Base-by-base conservation (phyloP, 2,113 vertebrate species). In the Centropus unirufus region DNA sequence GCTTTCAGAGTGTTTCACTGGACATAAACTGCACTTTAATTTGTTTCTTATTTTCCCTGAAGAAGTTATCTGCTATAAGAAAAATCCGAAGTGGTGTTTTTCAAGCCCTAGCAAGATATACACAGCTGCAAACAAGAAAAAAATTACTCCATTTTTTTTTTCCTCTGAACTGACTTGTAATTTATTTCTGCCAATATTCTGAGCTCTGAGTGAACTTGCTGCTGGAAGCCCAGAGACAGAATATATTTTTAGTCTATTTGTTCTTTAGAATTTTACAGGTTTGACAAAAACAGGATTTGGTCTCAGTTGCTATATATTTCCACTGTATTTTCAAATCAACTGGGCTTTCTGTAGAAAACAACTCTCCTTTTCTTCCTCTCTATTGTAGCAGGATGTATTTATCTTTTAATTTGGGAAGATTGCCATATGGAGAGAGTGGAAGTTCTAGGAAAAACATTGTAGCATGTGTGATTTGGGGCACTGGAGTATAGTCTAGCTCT, bases 261-360 rank as follows among this genome's bases (percentile, higher is more conserved):
- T 17, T 39, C 68, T 94, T 83, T 36, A 11, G 75, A 72, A 32
- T 79, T 96, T 91, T 68, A 64, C 47, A 85, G 67, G 32, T 75
- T 80, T 11, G 22, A 92, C 29, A 83, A 51, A 93, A 95, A 75
- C 8, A 79, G 93, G 40, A 7, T 95, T 95, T 93, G 91, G 58
- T 64, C 87, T 82, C 57, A 46, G 44, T 91, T 96, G 69, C 81
- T 92, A 39, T 92, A 61, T 96, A 92, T 93, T 95, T 97, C 70
- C 58, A 22, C 26, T 68, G 9, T 72, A 90, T 95, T 97, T 98
- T 96, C 89, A 80, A 91, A 84, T 95, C 68, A 97, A 49, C 77
- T 95, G 70, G 14, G 24, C 68, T 96, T 97, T 97, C 81, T 92
- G 90, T 42, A 91, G 83, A 93, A 97, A 97, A 86, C 59, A 95